phyloP scores from a whole-genome alignment of 2,888 invertebrate genomes.

The Altica lythri region DNA sequence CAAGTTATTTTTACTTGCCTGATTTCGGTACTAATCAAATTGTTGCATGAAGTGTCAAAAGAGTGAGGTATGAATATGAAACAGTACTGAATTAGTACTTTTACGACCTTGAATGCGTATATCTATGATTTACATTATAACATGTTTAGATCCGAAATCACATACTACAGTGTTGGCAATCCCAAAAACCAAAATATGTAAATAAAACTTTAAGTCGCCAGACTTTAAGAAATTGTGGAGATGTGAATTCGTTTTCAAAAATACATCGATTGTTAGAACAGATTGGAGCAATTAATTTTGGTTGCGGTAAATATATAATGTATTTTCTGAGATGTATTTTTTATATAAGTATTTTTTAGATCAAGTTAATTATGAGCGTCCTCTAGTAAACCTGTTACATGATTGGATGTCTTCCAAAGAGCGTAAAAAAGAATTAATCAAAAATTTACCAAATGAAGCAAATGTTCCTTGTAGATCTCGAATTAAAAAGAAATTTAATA shows the following conservation, averaged over 20 bases:
- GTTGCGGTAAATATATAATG: conserved; percentile 64
- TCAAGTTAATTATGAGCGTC: conserved; percentile 52
- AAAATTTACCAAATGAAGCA: conserved; percentile 28
- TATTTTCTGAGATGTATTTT: no score
- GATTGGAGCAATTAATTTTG: conserved; percentile 68
- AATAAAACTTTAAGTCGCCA: conserved; percentile 64
- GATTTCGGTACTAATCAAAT: no score
- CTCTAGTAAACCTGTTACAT: conserved; percentile 43
- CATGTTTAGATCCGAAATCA: conserved; percentile 61
- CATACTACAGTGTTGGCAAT: conserved; percentile 62
- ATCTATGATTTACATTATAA: no score
- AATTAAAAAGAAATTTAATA: conserved; percentile 60
- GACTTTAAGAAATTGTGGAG: conserved; percentile 65
- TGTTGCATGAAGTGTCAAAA: no score
- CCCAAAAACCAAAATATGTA: conserved; percentile 61
- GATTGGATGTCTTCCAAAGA: conserved; percentile 38
- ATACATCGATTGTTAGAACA: conserved; percentile 66
- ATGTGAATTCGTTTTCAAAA: conserved; percentile 65
- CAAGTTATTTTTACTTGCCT: no score
- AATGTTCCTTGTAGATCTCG: conserved; percentile 54
- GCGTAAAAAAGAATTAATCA: conserved; percentile 30
- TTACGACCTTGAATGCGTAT: no score
- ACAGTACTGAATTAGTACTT: no score
- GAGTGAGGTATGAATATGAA: no score
- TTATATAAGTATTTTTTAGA: conserved; percentile 43